Evolutionary conservation across 2,797 vertebrate genomes (phyloP), one percentile per base, ranked within the genome.

Genomic region (Cossypha dichroa): DNA sequence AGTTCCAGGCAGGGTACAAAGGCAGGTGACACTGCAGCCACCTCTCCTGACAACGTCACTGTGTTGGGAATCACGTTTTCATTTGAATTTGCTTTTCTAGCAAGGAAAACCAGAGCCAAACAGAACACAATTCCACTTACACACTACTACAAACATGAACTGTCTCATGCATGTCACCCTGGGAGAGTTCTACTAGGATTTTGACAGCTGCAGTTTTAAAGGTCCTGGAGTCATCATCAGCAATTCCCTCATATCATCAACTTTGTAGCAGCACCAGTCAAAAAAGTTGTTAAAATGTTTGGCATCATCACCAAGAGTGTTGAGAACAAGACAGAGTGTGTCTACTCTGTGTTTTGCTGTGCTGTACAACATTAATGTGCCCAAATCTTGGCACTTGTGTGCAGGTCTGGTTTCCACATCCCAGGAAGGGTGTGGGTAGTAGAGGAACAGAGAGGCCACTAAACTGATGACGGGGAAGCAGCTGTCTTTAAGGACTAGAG

Each of bases 231-330:
- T 83, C 40, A 49, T 72, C 62, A 76, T 79, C 55, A 73, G 21
- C 54, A 93, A 41, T 73, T 83, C 59, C 31, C 31, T 63, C 64
- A n/a, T 41, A 52, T 25, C 25, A 62, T 45, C 36, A 82, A 23
- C 25, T 76, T 76, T 54, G 13, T 79, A 59, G 40, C 48, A 78
- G 21, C 46, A 49, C 18, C 22, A 48, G 52, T 36, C 31, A 52
- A 41, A 96, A 80, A 68, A 69, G 20, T 48, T 66, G 36, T 69
- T 82, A 52, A 72, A 79, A 69, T 62, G 11, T 58, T 91, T 78
- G 28, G 15, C 23, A 12, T 69, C 23, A 36, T 78, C 36, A 66
- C 3, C 3, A 66, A 76, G 10, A 6, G 11, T 69, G 66, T 9
- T 73, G 38, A 79, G 72, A 79, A 66, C 14, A 76, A 73, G 51